These are phyloP conservation scores for Cetonia aurata DNA, from an alignment of 2,888 invertebrate species.

Conservation along the genomic window DNA sequence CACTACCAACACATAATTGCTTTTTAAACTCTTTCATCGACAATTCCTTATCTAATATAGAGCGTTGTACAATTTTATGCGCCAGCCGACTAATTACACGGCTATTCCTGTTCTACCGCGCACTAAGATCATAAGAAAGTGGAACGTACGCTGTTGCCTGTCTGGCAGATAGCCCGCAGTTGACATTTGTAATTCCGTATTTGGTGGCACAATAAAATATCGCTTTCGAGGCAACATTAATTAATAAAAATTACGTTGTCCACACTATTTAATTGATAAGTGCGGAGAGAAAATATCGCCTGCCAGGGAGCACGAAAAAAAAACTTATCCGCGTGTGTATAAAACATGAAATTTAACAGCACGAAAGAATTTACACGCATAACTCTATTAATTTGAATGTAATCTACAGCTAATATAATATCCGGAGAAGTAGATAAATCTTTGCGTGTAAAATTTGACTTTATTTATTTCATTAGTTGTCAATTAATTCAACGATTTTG, in stretches of 20 bases:
- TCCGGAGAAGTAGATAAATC: background rate
- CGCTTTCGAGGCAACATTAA: constrained; percentile 12
- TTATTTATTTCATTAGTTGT: background rate
- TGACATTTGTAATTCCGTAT: background rate
- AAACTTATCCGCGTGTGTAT: constrained; percentile 5
- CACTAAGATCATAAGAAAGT: background rate
- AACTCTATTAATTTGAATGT: constrained; percentile 14
- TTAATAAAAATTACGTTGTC: constrained; percentile 25
- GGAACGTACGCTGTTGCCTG: background rate
- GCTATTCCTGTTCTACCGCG: background rate
- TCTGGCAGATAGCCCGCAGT: background rate
- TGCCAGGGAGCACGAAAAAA: constrained; percentile 1
- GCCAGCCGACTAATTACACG: background rate
- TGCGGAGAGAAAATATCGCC: background rate
- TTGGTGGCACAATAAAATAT: constrained; percentile 4
- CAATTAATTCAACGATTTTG: constrained; percentile 2
- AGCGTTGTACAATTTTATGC: constrained; percentile 6
- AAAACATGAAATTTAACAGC: constrained; percentile 19
- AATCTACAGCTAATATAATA: background rate
- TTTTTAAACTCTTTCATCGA: background rate
- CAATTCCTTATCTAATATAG: constrained; percentile 4
- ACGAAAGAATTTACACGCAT: constrained; percentile 2
- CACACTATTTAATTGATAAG: constrained; percentile 12
- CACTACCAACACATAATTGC: background rate
- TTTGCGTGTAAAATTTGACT: background rate